These are phyloP conservation scores for Salarias fasciatus DNA, from an alignment of 2,797 vertebrate genomes.

Conservation along the genomic window DNA sequence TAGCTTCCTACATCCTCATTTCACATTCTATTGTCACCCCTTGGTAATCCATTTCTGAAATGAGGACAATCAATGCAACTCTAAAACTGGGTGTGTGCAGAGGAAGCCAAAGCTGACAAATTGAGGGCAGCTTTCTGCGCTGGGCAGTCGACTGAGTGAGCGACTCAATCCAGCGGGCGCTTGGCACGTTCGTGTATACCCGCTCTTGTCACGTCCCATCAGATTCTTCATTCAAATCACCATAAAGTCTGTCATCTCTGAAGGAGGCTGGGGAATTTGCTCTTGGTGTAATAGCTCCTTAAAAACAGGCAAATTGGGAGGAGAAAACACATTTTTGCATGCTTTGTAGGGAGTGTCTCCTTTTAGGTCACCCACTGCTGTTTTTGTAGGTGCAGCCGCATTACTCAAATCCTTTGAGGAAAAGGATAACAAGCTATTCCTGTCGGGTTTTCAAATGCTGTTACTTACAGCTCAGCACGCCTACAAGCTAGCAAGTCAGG, in stretches of 20 bases:
- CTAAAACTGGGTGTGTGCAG: slow-evolving; percentile 33
- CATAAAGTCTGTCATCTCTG: slow-evolving; percentile 5
- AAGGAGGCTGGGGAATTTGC: slow-evolving; percentile 8
- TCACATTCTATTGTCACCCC: slow-evolving; percentile 36
- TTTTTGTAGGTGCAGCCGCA: slow-evolving; percentile 70
- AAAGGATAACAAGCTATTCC: slow-evolving; percentile 61
- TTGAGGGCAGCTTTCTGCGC: slow-evolving; percentile 58
- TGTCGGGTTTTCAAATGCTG: slow-evolving; percentile 27
- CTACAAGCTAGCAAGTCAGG: slow-evolving; percentile 23
- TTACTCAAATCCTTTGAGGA: slow-evolving; percentile 58
- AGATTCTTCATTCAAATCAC: slow-evolving; percentile 24
- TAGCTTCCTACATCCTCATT: slow-evolving; percentile 43
- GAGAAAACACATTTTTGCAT: slow-evolving; percentile 24
- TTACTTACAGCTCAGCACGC: slow-evolving; percentile 35
- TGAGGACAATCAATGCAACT: slow-evolving; percentile 70
- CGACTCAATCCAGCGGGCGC: slow-evolving; percentile 38
- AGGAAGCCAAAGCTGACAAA: slow-evolving; percentile 52
- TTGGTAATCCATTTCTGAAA: slow-evolving; percentile 68
- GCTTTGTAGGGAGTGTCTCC: slow-evolving; percentile 57
- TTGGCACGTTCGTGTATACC: slow-evolving; percentile 10
- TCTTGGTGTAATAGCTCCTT: slow-evolving; percentile 6
- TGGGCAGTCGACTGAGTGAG: slow-evolving; percentile 37
- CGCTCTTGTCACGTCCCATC: slow-evolving; percentile 28
- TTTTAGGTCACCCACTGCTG: slow-evolving; percentile 50
- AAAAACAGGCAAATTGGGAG: slow-evolving; percentile 24